Evolutionary conservation across 1,140 invertebrate species (phyloP).

Genomic region (Drosophila ohnishii): DNA sequence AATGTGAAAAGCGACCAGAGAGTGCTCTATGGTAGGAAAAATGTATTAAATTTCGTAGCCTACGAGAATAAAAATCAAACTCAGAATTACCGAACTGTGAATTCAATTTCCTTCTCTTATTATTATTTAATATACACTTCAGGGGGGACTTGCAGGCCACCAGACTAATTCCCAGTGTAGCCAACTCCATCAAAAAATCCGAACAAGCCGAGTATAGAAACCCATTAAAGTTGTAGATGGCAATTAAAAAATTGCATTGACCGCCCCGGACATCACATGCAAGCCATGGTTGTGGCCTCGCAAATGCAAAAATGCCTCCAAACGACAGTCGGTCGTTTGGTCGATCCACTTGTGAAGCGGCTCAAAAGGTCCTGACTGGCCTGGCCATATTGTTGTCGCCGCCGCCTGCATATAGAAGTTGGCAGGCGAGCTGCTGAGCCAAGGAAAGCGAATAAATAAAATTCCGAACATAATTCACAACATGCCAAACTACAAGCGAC

Average conservation of each 20-base stretch:
- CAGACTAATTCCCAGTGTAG: neutral
- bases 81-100: neutral
- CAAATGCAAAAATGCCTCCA: conserved; percentile 54
- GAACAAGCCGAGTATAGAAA: neutral
- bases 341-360: conserved; percentile 16
- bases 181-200: neutral
- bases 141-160: neutral
- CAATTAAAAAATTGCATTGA: conserved; percentile 70
- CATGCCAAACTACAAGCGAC: conserved; percentile 76
- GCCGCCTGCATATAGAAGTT: conserved; percentile 38
- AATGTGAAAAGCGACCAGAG: neutral
- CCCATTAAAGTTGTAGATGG: conserved; percentile 28
- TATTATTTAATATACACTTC: conserved; percentile 3
- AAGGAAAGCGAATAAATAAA: conserved; percentile 48
- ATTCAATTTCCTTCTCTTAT: conserved; percentile 8
- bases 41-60: neutral
- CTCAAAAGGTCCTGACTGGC: conserved; percentile 45
- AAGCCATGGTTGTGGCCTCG: conserved; percentile 29
- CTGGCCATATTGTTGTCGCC: conserved; percentile 28
- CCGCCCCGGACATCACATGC: conserved; percentile 47
- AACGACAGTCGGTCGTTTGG: neutral
- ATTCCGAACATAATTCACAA: conserved; percentile 79
- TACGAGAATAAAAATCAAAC: neutral
- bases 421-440: conserved; percentile 18
- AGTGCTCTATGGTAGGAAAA: conserved; percentile 4